A percentile compares a stretch with the other conserved stretches of the same genome.
These are phyloP conservation scores for Parauchenoglanis punctatus DNA, from an alignment of 2,797 vertebrate species.

Conservation along the genomic window DNA sequence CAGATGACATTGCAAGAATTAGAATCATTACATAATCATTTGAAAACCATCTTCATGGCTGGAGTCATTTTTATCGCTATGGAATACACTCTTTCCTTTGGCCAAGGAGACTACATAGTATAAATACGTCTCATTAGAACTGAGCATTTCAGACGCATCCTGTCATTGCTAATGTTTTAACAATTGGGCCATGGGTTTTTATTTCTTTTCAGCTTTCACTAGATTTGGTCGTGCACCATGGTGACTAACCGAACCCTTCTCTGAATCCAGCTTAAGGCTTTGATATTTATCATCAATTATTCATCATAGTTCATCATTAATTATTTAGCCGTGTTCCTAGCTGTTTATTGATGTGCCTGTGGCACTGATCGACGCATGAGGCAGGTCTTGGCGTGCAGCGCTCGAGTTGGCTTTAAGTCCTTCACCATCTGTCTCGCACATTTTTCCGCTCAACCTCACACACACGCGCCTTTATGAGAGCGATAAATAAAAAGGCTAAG, in stretches of 20 bases:
- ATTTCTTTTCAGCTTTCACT: conserved; percentile 8
- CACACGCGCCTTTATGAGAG: conserved; percentile 38
- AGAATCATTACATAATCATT: neutral
- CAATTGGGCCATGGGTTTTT: neutral
- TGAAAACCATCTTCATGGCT: neutral
- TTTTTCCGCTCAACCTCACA: conserved; percentile 22
- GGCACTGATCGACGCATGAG: conserved; percentile 32
- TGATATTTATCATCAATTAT: conserved; percentile 44
- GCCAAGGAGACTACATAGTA: neutral
- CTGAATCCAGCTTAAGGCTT: conserved; percentile 26
- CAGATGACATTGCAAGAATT: neutral
- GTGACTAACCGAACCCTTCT: conserved; percentile 5
- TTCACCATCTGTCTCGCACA: conserved; percentile 46
- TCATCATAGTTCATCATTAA: conserved; percentile 36
- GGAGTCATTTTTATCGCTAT: neutral
- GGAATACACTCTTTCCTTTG: neutral
- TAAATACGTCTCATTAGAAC: neutral
- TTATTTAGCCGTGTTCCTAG: conserved; percentile 41
- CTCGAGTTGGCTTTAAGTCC: conserved; percentile 24
- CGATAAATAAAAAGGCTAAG: conserved; percentile 41
- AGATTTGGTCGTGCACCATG: neutral
- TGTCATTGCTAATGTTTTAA: neutral
- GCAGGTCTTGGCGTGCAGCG: conserved; percentile 30
- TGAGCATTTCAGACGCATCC: neutral
- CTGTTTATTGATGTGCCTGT: conserved; percentile 45